A percentile compares a stretch with the other conserved stretches of the same genome.
phyloP scores from a whole-genome alignment of 2,113 vertebrate species.

The Hippocampus abdominalis region DNA sequence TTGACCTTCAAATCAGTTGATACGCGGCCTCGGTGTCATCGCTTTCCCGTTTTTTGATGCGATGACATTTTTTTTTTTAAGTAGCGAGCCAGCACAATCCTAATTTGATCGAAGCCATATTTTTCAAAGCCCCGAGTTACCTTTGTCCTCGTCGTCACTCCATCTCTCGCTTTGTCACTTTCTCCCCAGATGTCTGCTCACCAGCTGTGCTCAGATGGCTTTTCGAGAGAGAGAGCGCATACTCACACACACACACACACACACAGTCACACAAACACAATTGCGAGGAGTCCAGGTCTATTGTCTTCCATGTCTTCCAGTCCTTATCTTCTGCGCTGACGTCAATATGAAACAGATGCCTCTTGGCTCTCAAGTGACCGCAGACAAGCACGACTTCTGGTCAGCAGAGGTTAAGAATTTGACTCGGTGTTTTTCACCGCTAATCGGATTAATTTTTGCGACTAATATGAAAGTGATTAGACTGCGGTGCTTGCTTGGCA shows the following conservation, averaged over 20 bases:
- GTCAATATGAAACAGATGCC: slow-evolving; percentile 57
- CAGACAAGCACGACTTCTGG: slow-evolving; percentile 43
- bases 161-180: slow-evolving; percentile 21
- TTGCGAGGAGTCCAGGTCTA: slow-evolving; percentile 37
- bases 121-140: slow-evolving; percentile 37
- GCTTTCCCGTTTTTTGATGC: too few relatives aligned
- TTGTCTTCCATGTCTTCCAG: slow-evolving; percentile 34
- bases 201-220: slow-evolving; percentile 69
- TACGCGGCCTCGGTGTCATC: too few relatives aligned
- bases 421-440: slow-evolving; percentile 36
- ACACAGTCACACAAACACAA: slow-evolving; percentile 7
- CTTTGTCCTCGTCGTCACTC: slow-evolving; percentile 58
- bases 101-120: not conserved
- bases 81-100: too few relatives aligned
- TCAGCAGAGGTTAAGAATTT: slow-evolving; percentile 52
- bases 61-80: too few relatives aligned
- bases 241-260: slow-evolving; percentile 24
- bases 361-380: slow-evolving; percentile 25
- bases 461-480: slow-evolving; percentile 55
- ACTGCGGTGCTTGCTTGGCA: slow-evolving; percentile 24
- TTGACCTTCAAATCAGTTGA: not conserved
- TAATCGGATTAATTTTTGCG: slow-evolving; percentile 52
- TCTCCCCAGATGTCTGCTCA: slow-evolving; percentile 55
- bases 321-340: slow-evolving; percentile 36
- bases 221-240: slow-evolving; percentile 12